A percentile compares a stretch with the other conserved stretches of the same genome.
Conservation (phyloP, 2,113 vertebrate species). For the Salvelinus alpinus region DNA sequence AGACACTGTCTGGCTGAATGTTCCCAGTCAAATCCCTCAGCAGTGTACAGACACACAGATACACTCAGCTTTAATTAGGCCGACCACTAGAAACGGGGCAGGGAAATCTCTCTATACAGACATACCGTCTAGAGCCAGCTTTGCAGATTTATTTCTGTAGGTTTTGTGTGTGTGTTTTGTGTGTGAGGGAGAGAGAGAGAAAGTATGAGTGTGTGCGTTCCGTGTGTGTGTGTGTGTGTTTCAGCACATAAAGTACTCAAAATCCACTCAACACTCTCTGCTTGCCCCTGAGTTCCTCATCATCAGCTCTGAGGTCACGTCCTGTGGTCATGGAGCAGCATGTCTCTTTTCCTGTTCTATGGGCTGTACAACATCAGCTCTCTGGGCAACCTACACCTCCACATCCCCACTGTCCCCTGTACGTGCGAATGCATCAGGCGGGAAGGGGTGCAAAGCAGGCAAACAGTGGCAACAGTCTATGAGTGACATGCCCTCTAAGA, state of each 20-base stretch:
- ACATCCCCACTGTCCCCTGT: not conserved
- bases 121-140: conserved; percentile 58
- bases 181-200: not conserved
- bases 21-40: conserved; percentile 57
- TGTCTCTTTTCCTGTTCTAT: conserved; percentile 65
- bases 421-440: too few species aligned
- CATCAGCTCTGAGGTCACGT: conserved; percentile 66
- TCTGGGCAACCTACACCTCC: conserved; percentile 26
- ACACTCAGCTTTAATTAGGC: conserved; percentile 59
- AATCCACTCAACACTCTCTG: not conserved
- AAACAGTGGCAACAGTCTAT: not conserved
- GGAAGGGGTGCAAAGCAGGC: not conserved
- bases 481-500: too few species aligned
- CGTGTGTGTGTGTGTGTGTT: not conserved
- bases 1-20: conserved; percentile 52
- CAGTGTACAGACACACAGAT: conserved; percentile 42
- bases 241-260: not conserved
- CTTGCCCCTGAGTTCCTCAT: conserved; percentile 57
- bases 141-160: conserved; percentile 54
- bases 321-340: conserved; percentile 66
- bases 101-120: conserved; percentile 50
- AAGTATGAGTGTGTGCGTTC: not conserved
- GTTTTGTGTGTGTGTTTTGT: conserved; percentile 33
- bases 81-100: conserved; percentile 51
- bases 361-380: conserved; percentile 39